Evolutionary conservation across 1,140 invertebrate genomes (phyloP).

Genomic region (Leptoteleia sp.): DNA sequence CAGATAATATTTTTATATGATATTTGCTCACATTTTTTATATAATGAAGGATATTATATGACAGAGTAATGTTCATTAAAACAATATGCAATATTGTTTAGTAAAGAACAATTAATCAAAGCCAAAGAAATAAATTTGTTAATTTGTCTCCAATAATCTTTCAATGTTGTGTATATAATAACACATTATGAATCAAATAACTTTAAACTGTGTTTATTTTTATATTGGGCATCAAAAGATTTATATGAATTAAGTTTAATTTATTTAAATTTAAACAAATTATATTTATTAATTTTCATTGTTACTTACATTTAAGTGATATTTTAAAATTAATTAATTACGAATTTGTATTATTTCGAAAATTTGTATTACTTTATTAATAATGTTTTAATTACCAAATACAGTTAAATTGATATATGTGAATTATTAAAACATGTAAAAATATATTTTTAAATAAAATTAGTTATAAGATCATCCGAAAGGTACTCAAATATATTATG

Average conservation of each 20-base stretch:
- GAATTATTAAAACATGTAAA: too few relatives aligned
- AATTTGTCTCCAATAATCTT: too few relatives aligned
- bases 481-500: too few relatives aligned
- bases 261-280: slow-evolving; percentile 1
- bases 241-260: slow-evolving; percentile 24
- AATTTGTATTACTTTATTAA: too few relatives aligned
- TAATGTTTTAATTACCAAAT: too few relatives aligned
- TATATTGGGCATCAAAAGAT: slow-evolving; percentile 47
- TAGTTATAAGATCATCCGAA: slow-evolving; percentile 19
- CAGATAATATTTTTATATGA: slow-evolving; percentile 62
- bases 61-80: slow-evolving; percentile 12
- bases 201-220: slow-evolving; percentile 18
- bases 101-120: slow-evolving; percentile 14
- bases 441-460: slow-evolving; percentile 19
- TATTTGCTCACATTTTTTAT: slow-evolving; percentile 47
- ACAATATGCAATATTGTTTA: slow-evolving; percentile 23
- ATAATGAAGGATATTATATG: slow-evolving; percentile 17
- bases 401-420: too few relatives aligned
- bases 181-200: slow-evolving; percentile 4
- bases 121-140: slow-evolving; percentile 16
- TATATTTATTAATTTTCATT: too few relatives aligned
- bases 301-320: too few relatives aligned
- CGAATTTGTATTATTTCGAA: too few relatives aligned
- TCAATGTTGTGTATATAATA: slow-evolving; percentile 27
- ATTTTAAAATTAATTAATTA: too few relatives aligned